phyloP scores from a whole-genome alignment of 2,888 invertebrate species.

The Acrobasis consociella region DNA sequence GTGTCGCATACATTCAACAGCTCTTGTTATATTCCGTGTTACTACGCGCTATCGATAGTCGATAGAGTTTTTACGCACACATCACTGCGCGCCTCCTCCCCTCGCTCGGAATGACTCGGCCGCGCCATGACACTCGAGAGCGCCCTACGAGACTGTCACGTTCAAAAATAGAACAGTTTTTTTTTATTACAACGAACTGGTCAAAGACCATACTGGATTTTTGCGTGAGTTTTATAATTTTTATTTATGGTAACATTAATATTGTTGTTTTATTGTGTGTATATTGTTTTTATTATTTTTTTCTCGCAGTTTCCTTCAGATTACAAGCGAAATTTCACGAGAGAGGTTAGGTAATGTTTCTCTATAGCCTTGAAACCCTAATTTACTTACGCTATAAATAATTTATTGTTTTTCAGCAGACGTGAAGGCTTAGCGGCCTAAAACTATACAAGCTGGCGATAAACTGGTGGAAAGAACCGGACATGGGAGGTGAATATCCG shows the following conservation, averaged over 20 bases:
- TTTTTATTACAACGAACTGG: conserved; percentile 31
- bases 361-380: conserved; percentile 20
- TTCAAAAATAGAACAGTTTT: conserved; percentile 45
- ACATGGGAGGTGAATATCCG: conserved; percentile 57
- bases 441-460: conserved; percentile 46
- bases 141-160: conserved; percentile 48
- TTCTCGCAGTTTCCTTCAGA: neutral
- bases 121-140: conserved; percentile 52
- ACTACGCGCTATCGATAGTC: conserved; percentile 37
- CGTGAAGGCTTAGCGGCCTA: conserved; percentile 38
- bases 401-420: conserved; percentile 37
- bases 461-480: conserved; percentile 61
- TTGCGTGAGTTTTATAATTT: conserved; percentile 31
- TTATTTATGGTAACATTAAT: conserved; percentile 3
- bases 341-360: conserved; percentile 19
- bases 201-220: conserved; percentile 30
- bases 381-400: conserved; percentile 24
- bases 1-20: neutral
- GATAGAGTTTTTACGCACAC: conserved; percentile 35
- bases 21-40: conserved; percentile 6
- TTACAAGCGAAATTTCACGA: neutral
- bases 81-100: conserved; percentile 36
- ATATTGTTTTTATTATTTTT: conserved; percentile 10
- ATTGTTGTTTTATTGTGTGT: neutral
- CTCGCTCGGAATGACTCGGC: conserved; percentile 36